phyloP scores from a whole-genome alignment of 2,797 vertebrate species.

The Crossoptilon crossoptilon region DNA sequence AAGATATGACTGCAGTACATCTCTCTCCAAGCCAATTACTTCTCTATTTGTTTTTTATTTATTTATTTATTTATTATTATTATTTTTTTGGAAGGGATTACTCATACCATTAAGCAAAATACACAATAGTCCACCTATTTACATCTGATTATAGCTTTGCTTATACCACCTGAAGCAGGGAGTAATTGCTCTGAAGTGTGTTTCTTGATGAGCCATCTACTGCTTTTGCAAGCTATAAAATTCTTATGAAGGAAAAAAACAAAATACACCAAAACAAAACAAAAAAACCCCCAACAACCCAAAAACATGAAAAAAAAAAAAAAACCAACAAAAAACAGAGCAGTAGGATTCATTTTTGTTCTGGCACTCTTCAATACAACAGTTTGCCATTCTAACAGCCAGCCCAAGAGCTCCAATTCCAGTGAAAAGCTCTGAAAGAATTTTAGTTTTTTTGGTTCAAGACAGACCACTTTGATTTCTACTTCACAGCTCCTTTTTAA shows the following conservation, averaged over 20 bases:
- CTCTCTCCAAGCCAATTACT: not conserved
- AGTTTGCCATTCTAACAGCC: not conserved
- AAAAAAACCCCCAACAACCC: not conserved
- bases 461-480: not conserved
- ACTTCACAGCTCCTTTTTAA: not conserved
- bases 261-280: not conserved
- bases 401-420: not conserved
- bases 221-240: not conserved
- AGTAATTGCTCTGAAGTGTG: not conserved
- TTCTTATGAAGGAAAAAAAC: not conserved
- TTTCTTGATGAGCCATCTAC: not conserved
- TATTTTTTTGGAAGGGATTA: not conserved
- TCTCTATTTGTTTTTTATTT: not conserved
- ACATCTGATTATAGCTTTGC: not conserved
- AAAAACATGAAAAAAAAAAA: not conserved
- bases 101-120: conserved; percentile 9
- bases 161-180: not conserved
- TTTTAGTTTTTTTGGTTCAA: not conserved
- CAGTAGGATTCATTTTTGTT: not conserved
- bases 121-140: not conserved
- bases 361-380: not conserved
- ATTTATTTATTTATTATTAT: not conserved
- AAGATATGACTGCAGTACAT: not conserved
- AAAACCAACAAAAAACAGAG: not conserved
- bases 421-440: not conserved